phyloP scores from a whole-genome alignment of 2,113 vertebrate genomes.

The Macaca fascicularis region T2T-MFA8v1.1 NC_088385.1:47915001-47915500 shows the following conservation, averaged over 20 bases:
- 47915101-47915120: not conserved
- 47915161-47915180: slow-evolving; percentile 66
- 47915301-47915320: slow-evolving; percentile 16
- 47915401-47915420: not conserved
- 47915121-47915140: not conserved
- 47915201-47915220: slow-evolving; percentile 60
- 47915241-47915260: slow-evolving; percentile 28
- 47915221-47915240: slow-evolving; percentile 58
- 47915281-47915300: slow-evolving; percentile 25
- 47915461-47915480: slow-evolving; percentile 41
- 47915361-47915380: not conserved
- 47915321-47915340: not conserved
- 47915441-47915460: not conserved
- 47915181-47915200: slow-evolving; percentile 34
- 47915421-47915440: not conserved
- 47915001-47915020: not conserved
- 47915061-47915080: slow-evolving; percentile 46
- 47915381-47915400: not conserved
- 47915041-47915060: not conserved
- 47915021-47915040: not conserved
- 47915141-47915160: not conserved
- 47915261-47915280: slow-evolving; percentile 25
- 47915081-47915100: slow-evolving; percentile 49
- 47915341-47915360: slow-evolving; percentile 2
- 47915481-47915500: not conserved